A percentile compares a stretch with the other conserved stretches of the same genome.
Evolutionary conservation across 2,113 vertebrate genomes (phyloP).

Genomic region (Erythrocercus mccallii): DNA sequence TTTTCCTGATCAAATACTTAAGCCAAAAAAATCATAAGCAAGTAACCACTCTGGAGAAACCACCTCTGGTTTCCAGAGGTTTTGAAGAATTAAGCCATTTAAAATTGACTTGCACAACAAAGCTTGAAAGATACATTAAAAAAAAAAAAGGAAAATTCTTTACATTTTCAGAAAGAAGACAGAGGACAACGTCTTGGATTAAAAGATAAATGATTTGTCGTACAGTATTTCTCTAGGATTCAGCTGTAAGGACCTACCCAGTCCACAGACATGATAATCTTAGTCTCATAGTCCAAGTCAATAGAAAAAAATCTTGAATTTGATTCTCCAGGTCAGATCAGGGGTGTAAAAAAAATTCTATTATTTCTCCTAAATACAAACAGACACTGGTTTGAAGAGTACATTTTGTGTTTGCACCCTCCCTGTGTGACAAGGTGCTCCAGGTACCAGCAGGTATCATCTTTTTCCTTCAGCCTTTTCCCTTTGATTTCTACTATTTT

Average conservation of each 20-base stretch:
- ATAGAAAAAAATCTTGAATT: neutral
- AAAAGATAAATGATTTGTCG: neutral
- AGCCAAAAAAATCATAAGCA: neutral
- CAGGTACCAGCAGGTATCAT: neutral
- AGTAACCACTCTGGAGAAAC: neutral
- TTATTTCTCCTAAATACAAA: neutral
- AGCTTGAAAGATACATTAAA: neutral
- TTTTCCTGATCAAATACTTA: neutral
- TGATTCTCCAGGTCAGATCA: neutral
- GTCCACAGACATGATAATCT: neutral
- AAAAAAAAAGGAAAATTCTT: neutral
- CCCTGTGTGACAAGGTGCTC: rapidly evolving
- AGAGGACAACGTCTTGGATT: neutral
- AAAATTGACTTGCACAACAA: neutral
- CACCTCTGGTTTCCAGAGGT: no score
- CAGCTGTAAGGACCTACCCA: neutral
- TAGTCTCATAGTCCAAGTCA: neutral
- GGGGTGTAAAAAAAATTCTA: neutral
- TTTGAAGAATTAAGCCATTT: neutral
- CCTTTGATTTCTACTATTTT: neutral
- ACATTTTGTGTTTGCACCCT: neutral
- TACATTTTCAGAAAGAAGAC: neutral
- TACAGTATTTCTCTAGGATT: neutral
- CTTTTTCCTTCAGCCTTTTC: neutral
- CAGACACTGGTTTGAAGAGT: neutral